Evolutionary conservation across 2,888 invertebrate genomes (phyloP).

Genomic region (Bembecia ichneumoniformis): DNA sequence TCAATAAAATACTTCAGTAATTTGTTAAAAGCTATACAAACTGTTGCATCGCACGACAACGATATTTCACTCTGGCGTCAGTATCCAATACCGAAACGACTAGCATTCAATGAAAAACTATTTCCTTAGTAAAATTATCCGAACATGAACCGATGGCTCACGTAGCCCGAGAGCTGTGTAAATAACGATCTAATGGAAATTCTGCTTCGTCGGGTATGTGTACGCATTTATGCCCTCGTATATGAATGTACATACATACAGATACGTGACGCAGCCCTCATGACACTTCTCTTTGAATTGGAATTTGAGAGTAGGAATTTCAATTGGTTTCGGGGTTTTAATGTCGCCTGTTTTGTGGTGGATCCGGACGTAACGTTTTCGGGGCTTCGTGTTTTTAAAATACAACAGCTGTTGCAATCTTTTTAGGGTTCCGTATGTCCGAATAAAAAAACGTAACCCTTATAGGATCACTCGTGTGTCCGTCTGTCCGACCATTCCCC

Average conservation of each 20-base stretch:
- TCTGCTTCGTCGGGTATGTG: slow-evolving; percentile 34
- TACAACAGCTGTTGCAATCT: too few relatives aligned
- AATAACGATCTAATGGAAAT: slow-evolving; percentile 62
- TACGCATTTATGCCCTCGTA: neutral
- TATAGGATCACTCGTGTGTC: too few relatives aligned
- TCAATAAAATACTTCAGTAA: too few relatives aligned
- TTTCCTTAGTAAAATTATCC: slow-evolving; percentile 37
- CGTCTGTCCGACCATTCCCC: too few relatives aligned
- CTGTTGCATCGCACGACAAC: too few relatives aligned
- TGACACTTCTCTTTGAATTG: slow-evolving; percentile 32
- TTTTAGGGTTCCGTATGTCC: too few relatives aligned
- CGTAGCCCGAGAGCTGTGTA: slow-evolving; percentile 45
- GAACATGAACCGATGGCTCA: slow-evolving; percentile 32
- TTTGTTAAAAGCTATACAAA: too few relatives aligned
- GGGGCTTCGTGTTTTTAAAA: too few relatives aligned
- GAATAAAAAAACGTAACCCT: too few relatives aligned
- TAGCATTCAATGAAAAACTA: slow-evolving; percentile 25
- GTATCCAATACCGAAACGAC: neutral
- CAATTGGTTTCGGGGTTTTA: slow-evolving; percentile 42
- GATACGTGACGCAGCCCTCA: slow-evolving; percentile 29
- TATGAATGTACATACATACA: slow-evolving; percentile 12
- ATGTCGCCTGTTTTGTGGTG: slow-evolving; percentile 25
- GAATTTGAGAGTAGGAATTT: slow-evolving; percentile 46
- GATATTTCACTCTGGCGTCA: too few relatives aligned
- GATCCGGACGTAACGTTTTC: neutral